Base-by-base conservation (phyloP, 2,113 vertebrate genomes). In the Hipposideros armiger region DNA sequence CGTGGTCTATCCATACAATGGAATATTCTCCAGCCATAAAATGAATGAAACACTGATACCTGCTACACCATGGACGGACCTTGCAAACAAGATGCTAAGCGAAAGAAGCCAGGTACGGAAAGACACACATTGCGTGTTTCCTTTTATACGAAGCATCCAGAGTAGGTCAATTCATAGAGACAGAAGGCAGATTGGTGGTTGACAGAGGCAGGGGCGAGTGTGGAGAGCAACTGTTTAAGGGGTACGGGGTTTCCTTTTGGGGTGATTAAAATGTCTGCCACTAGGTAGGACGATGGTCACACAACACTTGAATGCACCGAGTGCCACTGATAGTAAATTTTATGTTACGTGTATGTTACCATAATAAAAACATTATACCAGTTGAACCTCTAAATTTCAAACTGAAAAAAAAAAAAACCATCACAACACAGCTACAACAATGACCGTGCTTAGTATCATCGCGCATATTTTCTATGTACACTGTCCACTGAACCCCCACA, bases 241-340 rank as follows among this genome's bases (percentile, higher is more conserved):
- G 28, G 32, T 4, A 20, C 3, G 1, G n/a, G 11, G 30, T 58
- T 74, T 67, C 58, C 78, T 47, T 72, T 22, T 3, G 40, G 74
- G 52, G 19, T 45, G 40, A 45, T 36, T 26, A 45, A 20, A 42
- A 58, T 6, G 14, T 64, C 22, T 30, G 67, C 4, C 36, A 5
- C 26, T 13, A 77, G n/a, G 50, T 0, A 5, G 22, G 22, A 56
- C 5, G 17, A 47, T 0, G n/a, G 11, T 0, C 7, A 11, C 19
- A 30, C 19, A 80, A 4, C 36, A 8, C 0, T 7, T 40, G 36
- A 15, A 70, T 0, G 45, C 24, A 24, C 5, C 7, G 11, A 45
- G 45, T 0, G 17, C 50, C 30, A 47, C 42, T 14, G 36, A 22
- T 0, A 24, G 32, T 17, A 45, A 11, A 7, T n/a, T 70, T 78